Conservation (phyloP, 2,113 vertebrate species). For the Cottus gobio region DNA sequence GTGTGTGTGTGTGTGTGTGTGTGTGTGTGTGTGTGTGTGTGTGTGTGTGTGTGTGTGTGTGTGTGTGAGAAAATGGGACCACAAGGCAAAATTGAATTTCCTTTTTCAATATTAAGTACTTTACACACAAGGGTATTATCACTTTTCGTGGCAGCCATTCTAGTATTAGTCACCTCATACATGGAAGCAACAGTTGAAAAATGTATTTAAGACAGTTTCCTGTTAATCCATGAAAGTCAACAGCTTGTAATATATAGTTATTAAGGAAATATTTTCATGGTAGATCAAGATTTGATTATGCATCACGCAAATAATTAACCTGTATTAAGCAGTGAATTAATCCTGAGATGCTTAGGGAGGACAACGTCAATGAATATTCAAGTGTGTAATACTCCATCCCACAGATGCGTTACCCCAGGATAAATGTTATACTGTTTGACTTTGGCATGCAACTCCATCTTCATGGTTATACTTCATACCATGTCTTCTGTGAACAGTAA, state of each 20-base stretch:
- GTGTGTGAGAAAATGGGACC: not conserved
- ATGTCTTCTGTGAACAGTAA: slow-evolving; percentile 8
- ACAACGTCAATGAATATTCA: slow-evolving; percentile 48
- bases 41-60: too few species aligned
- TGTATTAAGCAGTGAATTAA: slow-evolving; percentile 45
- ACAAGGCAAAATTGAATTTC: not conserved
- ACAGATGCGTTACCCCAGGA: slow-evolving; percentile 12
- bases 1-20: too few species aligned
- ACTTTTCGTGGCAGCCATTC: slow-evolving; percentile 8
- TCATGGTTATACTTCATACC: slow-evolving; percentile 16
- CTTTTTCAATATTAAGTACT: not conserved
- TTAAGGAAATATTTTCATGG: slow-evolving; percentile 15
- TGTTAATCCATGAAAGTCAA: slow-evolving; percentile 42
- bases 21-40: too few species aligned
- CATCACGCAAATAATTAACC: slow-evolving; percentile 27
- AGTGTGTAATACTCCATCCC: slow-evolving; percentile 51
- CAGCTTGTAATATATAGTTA: slow-evolving; percentile 37
- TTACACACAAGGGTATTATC: slow-evolving; percentile 15
- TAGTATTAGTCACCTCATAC: not conserved
- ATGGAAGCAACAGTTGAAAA: slow-evolving; percentile 3
- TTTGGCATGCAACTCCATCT: too few species aligned
- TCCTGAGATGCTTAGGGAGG: slow-evolving; percentile 46
- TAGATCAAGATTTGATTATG: slow-evolving; percentile 35
- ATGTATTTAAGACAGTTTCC: slow-evolving; percentile 18
- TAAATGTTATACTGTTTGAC: too few species aligned